Conservation (phyloP, 2,888 invertebrate genomes). For the Acanthosepion pharaonis region DNA sequence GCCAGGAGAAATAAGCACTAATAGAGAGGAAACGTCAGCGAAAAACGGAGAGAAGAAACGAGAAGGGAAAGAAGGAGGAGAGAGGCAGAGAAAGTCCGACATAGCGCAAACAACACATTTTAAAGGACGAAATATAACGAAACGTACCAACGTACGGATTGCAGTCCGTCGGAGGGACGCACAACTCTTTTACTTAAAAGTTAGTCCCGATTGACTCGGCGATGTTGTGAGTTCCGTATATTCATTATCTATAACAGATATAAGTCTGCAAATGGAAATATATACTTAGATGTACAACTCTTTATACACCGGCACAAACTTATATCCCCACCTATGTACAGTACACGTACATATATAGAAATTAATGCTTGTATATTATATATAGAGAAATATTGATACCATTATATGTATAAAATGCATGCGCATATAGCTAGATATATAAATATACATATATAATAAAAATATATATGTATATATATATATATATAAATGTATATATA, state of each 20-base stretch:
- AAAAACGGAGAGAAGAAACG: not conserved
- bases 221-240: not conserved
- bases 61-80: not conserved
- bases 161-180: conserved; percentile 33
- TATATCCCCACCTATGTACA: not conserved
- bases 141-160: conserved; percentile 33
- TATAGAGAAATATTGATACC: not conserved
- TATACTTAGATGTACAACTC: not conserved
- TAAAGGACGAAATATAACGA: conserved; percentile 33
- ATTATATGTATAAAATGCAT: not conserved
- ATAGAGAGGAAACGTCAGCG: no score
- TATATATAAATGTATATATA: no score
- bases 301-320: not conserved
- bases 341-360: not conserved
- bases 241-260: not conserved
- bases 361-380: not conserved
- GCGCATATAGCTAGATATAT: not conserved
- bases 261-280: not conserved
- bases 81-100: not conserved
- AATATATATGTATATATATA: no score
- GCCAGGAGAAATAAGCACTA: not conserved
- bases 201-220: not conserved
- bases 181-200: conserved; percentile 9
- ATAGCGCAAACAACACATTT: not conserved
- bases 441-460: not conserved